Evolutionary conservation across 2,888 invertebrate genomes (phyloP).

Genomic region (Boloria euphrosyne): DNA sequence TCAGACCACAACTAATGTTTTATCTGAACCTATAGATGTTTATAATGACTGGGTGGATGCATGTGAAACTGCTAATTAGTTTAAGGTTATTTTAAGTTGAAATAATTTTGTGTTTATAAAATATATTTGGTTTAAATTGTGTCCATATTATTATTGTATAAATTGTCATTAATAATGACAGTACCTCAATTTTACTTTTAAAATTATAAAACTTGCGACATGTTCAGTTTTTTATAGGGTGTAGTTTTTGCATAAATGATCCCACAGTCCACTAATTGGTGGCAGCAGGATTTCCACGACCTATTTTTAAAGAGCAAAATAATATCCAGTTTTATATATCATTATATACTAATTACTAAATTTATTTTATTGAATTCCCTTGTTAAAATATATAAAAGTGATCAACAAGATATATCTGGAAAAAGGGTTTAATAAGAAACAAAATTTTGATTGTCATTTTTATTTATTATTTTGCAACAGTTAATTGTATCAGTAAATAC

Average conservation of each 20-base stretch:
- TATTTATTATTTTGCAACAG: conserved; percentile 42
- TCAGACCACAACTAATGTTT: conserved; percentile 96
- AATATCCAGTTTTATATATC: too few species aligned
- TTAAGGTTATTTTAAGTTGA: conserved; percentile 46
- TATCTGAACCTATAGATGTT: conserved; percentile 98
- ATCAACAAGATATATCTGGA: not conserved
- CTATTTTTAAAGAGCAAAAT: too few species aligned
- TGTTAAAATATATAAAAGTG: too few species aligned
- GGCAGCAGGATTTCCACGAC: too few species aligned
- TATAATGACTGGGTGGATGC: conserved; percentile 99
- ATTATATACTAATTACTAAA: too few species aligned
- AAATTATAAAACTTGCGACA: conserved; percentile 1
- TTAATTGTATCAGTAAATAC: conserved; percentile 37
- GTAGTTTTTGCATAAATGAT: too few species aligned
- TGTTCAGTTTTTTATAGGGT: too few species aligned
- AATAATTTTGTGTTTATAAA: conserved; percentile 16
- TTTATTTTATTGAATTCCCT: too few species aligned
- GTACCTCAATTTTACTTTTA: not conserved
- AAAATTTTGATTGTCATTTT: conserved; percentile 31
- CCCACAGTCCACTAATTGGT: too few species aligned
- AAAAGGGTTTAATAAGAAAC: not conserved
- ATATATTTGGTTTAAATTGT: conserved; percentile 14
- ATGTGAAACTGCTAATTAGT: conserved; percentile 93
- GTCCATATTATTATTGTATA: conserved; percentile 5
- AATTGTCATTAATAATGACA: not conserved